Evolutionary conservation across 2,797 vertebrate species (phyloP).

Genomic region (Enteromius viviparus): DNA sequence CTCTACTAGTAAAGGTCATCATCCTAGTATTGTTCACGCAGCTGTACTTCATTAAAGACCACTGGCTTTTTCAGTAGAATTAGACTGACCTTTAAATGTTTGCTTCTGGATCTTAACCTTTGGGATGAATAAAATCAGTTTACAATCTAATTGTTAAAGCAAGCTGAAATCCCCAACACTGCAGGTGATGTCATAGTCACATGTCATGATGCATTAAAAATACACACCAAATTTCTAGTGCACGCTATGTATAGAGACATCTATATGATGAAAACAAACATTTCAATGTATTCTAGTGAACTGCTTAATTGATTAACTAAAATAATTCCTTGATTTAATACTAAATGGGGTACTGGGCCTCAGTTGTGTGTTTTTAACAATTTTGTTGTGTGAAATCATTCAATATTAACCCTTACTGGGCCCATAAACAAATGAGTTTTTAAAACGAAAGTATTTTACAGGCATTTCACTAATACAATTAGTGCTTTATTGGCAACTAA

Average conservation of each 20-base stretch:
- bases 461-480: constrained; percentile 39
- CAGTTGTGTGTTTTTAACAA: background rate
- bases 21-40: constrained; percentile 47
- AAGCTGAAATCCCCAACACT: background rate
- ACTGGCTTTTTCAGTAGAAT: constrained; percentile 38
- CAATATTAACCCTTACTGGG: constrained; percentile 4
- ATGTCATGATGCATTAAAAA: background rate
- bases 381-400: background rate
- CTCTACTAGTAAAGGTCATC: constrained; percentile 38
- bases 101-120: constrained; percentile 50
- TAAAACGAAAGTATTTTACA: constrained; percentile 50
- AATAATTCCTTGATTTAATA: background rate
- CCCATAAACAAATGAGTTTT: background rate
- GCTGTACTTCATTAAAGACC: constrained; percentile 12
- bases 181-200: background rate
- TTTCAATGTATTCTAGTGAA: background rate
- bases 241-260: no score
- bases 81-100: constrained; percentile 66
- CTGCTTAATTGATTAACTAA: background rate
- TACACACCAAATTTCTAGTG: background rate
- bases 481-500: constrained; percentile 54
- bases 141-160: constrained; percentile 25
- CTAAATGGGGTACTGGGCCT: background rate
- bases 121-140: constrained; percentile 43
- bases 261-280: background rate